phyloP scores from a whole-genome alignment of 1,140 invertebrate species.

The Drosophila insularis region DNA sequence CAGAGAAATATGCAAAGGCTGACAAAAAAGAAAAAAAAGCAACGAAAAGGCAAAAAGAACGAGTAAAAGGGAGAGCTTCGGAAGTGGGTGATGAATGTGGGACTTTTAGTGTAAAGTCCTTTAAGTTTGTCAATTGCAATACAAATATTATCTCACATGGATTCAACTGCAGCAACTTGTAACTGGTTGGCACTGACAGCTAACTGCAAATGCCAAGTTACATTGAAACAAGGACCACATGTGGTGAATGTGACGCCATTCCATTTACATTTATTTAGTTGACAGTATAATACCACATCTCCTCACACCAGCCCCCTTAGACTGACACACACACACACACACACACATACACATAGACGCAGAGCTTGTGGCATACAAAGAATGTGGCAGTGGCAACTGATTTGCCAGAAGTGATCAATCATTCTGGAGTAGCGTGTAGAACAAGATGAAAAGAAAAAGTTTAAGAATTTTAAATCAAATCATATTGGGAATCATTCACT shows the following conservation, averaged over 20 bases:
- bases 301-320: not conserved
- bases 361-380: not conserved
- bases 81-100: not conserved
- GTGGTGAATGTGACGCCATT: slow-evolving; percentile 13
- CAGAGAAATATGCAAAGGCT: slow-evolving; percentile 16
- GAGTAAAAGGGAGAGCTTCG: not conserved
- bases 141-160: not conserved
- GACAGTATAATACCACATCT: not conserved
- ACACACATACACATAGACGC: not conserved
- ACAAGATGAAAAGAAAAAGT: not conserved
- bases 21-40: not conserved
- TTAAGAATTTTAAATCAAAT: not conserved
- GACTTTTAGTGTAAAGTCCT: not conserved
- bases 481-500: too few species aligned
- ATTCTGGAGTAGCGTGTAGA: too few species aligned
- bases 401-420: too few species aligned
- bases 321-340: not conserved
- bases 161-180: not conserved
- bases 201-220: slow-evolving; percentile 2
- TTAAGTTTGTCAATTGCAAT: not conserved
- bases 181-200: not conserved
- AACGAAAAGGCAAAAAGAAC: not conserved
- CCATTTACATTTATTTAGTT: slow-evolving; percentile 20
- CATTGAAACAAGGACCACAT: slow-evolving; percentile 14
- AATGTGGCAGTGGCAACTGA: not conserved